Base-by-base conservation (phyloP, 2,888 invertebrate genomes). In the Saturnia japonica region DNA sequence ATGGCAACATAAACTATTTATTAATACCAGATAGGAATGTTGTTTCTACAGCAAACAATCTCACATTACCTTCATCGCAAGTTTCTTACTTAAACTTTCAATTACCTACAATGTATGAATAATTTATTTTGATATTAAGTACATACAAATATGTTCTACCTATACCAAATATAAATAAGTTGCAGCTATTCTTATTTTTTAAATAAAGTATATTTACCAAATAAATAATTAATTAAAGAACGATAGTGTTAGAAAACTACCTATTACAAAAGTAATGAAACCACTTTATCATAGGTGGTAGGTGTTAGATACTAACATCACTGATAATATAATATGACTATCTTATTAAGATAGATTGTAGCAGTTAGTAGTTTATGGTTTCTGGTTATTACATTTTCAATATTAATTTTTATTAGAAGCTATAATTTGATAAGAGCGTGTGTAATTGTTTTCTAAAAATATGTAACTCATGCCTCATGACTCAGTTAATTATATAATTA, bases 271-370 rank as follows among this genome's bases (percentile, higher is more conserved):
- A 74, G 74, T 71, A 72, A 75, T 73, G 72, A 77, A 79, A 73
- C 68, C 34, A 45, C 22, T 74, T 14, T 28, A 28, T 34, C 28
- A 62, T 1, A 16, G 62, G 73, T 71, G 75, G 79, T 81, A 80
- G 81, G 81, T 79, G 82, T 82, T 76, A n/a, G n/a, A n/a, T n/a
- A 77, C 74, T 77, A 73, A 73, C 70, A 74, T 74, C 77, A 70
- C 72, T 73, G 78, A 75, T 80, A 80, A 72, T 73, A 57, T 19
- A n/a, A n/a, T 60, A 73, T 14, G 28, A 62, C 40, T 68, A 68
- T 68, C 28, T 70, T 22, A 22, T 70, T 68, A 68, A 47, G 62
- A 40, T 40, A 64, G 0, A n/a, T 8, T 40, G 25, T 40, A 64
- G 19, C 40, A 9, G 40, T 40, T 9, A 40, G 40, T 40, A 64